These are phyloP conservation scores for Tipula unca DNA, from an alignment of 2,888 invertebrate species.

Conservation along the genomic window DNA sequence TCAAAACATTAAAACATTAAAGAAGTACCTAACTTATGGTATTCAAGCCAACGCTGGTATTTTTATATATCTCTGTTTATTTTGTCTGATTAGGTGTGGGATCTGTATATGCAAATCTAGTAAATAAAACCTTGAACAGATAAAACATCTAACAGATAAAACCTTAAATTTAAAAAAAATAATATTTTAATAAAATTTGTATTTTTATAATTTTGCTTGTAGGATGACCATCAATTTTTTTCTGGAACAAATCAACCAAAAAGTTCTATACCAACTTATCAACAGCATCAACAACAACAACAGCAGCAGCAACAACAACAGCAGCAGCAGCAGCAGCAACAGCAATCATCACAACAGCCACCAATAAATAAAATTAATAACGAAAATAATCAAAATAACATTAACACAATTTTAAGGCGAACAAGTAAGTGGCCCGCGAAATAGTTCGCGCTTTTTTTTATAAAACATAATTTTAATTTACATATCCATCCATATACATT, in stretches of 20 bases:
- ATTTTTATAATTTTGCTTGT: neutral
- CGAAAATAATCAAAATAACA: constrained; percentile 29
- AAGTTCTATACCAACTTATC: constrained; percentile 24
- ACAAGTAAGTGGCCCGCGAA: constrained; percentile 37
- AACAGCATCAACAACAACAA: constrained; percentile 10
- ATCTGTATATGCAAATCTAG: too few relatives aligned
- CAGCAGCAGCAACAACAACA: constrained; percentile 24
- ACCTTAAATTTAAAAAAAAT: too few relatives aligned
- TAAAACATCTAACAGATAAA: too few relatives aligned
- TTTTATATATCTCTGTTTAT: too few relatives aligned
- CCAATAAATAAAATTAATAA: constrained; percentile 29
- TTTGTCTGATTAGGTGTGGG: too few relatives aligned
- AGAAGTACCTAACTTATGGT: too few relatives aligned
- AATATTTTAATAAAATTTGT: neutral
- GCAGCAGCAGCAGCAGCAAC: constrained; percentile 25
- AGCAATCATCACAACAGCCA: constrained; percentile 25
- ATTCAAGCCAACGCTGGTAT: too few relatives aligned
- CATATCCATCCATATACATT: neutral
- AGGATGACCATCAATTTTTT: constrained; percentile 31
- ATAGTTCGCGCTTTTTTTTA: neutral
- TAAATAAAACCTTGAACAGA: too few relatives aligned
- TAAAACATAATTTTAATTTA: neutral
- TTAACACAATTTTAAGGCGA: constrained; percentile 36
- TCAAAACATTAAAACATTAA: too few relatives aligned
- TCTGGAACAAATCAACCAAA: constrained; percentile 31